Evolutionary conservation across 2,888 invertebrate genomes (phyloP), one percentile per base, ranked within the genome.

Genomic region (Megaustenia siamemsis): DNA sequence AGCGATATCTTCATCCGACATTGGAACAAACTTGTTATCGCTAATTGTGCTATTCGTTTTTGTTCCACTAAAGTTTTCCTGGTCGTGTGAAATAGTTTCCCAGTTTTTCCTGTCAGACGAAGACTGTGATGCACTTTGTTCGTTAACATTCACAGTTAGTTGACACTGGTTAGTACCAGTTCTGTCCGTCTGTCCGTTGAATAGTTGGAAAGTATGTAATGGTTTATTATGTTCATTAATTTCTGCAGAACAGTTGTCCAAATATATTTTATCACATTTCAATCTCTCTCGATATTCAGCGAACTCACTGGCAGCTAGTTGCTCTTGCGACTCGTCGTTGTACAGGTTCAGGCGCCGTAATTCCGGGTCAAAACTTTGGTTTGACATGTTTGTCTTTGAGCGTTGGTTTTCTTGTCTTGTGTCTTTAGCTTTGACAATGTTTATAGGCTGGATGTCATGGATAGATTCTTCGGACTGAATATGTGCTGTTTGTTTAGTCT

Each of bases 1-100:
- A 12, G 53, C 68, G 24, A 81, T 49, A 10, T 81, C 81, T 24
- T 38, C 69, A 5, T 69, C 69, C 24, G 69, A 35, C 53, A 81
- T 49, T 2, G 40, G 38, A 69, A 32, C 18, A 18, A 49, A 69
- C 5, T 8, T 6, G n/a, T 24, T 28, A n/a, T n/a, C 28, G n/a
- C 43, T n/a, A 1, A 43, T 0, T 5, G n/a, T 71, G 43, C 43
- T 43, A 8, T 43, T 10, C 12, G 71, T 43, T 12, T 43, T 43
- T 5, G 43, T 43, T 6, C 71, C 43, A 12, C 1, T 71, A 15
- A 71, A 45, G 45, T 28, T 12, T 12, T 71, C 71, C 43, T 71
- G 71, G 5, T 28, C 32, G 32, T 75, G 53, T 32, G 53, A 0
- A 24, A 18, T 12, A 4, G 53, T 32, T 12, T 49, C 53, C 71